Evolutionary conservation across 2,797 vertebrate genomes (phyloP), one percentile per base, ranked within the genome.

Genomic region (Yasuhikotakia modesta): DNA sequence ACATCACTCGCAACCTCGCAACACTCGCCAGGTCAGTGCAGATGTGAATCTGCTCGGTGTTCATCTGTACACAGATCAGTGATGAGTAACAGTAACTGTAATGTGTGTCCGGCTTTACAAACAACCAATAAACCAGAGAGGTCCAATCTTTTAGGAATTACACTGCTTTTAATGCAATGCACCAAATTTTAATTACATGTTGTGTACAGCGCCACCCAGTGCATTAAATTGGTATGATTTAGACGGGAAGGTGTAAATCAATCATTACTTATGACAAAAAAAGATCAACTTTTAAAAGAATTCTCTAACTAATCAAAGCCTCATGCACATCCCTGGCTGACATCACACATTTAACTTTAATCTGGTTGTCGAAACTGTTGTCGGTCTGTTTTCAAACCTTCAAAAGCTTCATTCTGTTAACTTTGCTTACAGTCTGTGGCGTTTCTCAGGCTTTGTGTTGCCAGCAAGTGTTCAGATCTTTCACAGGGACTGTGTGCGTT

Each of bases 1-100:
- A 98, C 97, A 90, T 99, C 97, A 50, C 94, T 99, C 73, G 97
- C 96, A 79, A 98, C 97, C 74, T 98, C 96, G 71, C 97, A 99
- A 92, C 96, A 98, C 92, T 96, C 96, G 77, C 96, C 96, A 95
- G 97, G 97, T 97, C 86, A 90, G 94, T 57, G 5, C 30, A 14
- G 21, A 61, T 11, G 30, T 10, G 13, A 17, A 24, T 30, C 5
- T 16, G 14, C 27, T 2, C n/a, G n/a, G n/a, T n/a, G n/a, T n/a
- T n/a, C n/a, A n/a, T n/a, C n/a, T n/a, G n/a, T n/a, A n/a, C n/a
- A n/a, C n/a, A n/a, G n/a, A n/a, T n/a, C n/a, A 24, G 24, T 43
- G n/a, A n/a, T n/a, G n/a, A n/a, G n/a, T n/a, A n/a, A n/a, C n/a
- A n/a, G n/a, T n/a, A n/a, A n/a, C n/a, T n/a, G n/a, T n/a, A n/a